Base-by-base conservation (phyloP, 1,140 invertebrate genomes). In the Danaus plexippus region DNA sequence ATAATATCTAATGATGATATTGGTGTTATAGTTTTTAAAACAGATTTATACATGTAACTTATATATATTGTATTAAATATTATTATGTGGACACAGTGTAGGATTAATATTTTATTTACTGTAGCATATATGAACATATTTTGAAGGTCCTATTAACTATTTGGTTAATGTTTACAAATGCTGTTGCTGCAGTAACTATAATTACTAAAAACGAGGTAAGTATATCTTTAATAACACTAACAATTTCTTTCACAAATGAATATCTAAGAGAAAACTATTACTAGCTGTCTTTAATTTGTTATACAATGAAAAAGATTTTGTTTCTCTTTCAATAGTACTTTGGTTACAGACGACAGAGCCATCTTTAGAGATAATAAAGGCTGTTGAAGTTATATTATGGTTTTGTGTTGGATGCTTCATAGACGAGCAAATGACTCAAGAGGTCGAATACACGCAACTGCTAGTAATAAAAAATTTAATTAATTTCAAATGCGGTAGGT, bases 101-200 rank as follows among this genome's bases (percentile, higher is more conserved):
- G 1, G 22, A 32, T 32, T 32, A 32, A 7, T 32, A n/a, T 32
- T 32, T 32, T 32, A 32, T 32, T 32, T 32, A 32, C 22, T 32
- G 18, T 22, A 22, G 18, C 6, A 2, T 2, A 22, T 22, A 42
- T 40, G 3, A 40, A 32, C 43, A 42, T 43, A 49, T 59, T 42
- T 80, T 81, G 57, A 64, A 82, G 80, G 53, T 80, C n/a, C 48
- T 83, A 41, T 22, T 79, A 6, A 64, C 61, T 15, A 66, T 80
- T 49, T 83, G 80, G 80, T 57, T 76, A 43, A 78, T 77, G 69
- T 80, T 83, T 64, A 72, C 75, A 9, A 71, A 66, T 58, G 70
- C 68, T 42, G 73, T 81, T 11, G 59, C 67, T 54, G 69, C 71
- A 9, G 61, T 75, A 9, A 74, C 80, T 11, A 48, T 83, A 11